Base-by-base conservation (phyloP, 2,888 invertebrate species). In the Cantharis lateralis region DNA sequence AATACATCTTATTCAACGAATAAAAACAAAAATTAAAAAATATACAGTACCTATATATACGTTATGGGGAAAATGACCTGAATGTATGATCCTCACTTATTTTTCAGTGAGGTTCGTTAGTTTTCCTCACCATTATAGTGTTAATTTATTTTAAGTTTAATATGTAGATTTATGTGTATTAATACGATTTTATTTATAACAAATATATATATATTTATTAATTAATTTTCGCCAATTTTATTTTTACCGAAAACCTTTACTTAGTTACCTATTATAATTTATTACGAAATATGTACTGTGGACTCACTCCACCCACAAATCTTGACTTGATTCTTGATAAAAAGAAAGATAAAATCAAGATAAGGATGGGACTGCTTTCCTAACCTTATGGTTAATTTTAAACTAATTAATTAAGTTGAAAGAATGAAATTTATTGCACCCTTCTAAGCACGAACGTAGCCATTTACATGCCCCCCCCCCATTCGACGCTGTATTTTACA, bases 1-100 rank as follows among this genome's bases (percentile, higher is more conserved):
- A 96, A 87, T 95, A 90, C 85, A 86, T 92, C 85, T 71, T 62
- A 68, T 15, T n/a, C 68, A 15, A 16, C 24, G 16, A 32, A n/a
- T 48, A 24, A 66, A 4, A 24, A 24, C 1, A 64, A 2, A 64
- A 20, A 16, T 5, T 10, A 16, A 5, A 10, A 9, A 5, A 13
- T 24, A 24, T 24, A 70, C 48, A 70, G n/a, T 10, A 10, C 20
- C 15, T 16, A 70, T 13, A 70, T 5, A 61, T 3, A 2, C 10
- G 61, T 10, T 70, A 18, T 15, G 10, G 61, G 61, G 10, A 70
- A 13, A 62, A 63, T 62, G 71, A 15, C 48, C 48, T 48, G n/a
- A 48, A 2, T 9, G 48, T n/a, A 3, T 7, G n/a, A 5, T 48
- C 48, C n/a, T 48, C 48, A 9, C 48, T 48, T 48, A 48, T 48